Base-by-base conservation (phyloP, 2,888 invertebrate genomes). In the Pseudeuparius sepicola region DNA sequence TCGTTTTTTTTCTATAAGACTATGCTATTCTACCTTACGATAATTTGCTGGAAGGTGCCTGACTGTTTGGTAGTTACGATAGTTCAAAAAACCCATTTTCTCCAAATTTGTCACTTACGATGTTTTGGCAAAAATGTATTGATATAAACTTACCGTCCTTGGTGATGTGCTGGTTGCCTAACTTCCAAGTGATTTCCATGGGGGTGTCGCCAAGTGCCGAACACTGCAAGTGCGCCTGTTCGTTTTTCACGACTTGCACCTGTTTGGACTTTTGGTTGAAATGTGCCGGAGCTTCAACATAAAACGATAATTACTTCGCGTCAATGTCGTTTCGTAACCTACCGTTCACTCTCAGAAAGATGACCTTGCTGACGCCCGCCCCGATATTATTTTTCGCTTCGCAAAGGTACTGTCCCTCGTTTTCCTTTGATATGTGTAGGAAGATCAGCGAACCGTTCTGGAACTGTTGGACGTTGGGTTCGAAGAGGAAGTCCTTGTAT, bases 311-410 rank as follows among this genome's bases (percentile, higher is more conserved):
- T n/a, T n/a, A n/a, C n/a, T n/a, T n/a, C n/a, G n/a, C n/a, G n/a
- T n/a, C n/a, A n/a, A n/a, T n/a, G n/a, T n/a, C n/a, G n/a, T n/a
- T n/a, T n/a, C n/a, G n/a, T n/a, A n/a, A n/a, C n/a, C 12, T 66
- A 88, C 88, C 87, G 59, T 89, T 88, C 34, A 89, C 87, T 68
- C 86, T 87, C 36, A 89, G 66, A 59, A 82, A 84, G 49, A 92
- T 82, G 34, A 92, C 84, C 66, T 92, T 92, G 68, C 90, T 90
- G 38, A 92, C 77, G 7, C 88, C 90, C 10, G 85, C 79, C 1
- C 89, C 90, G 44, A 93, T 87, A 47, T 82, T 85, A 58, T 93
- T 93, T 52, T 85, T 79, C n/a, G 89, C 88, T 56, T 90, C 89
- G 62, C 93, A 93, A 33, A 92, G 70, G 60, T 89, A 92, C 60